Evolutionary conservation across 92 coral and sea anemone species (phyloP).

Genomic region (Anthopleura xanthogrammica): DNA sequence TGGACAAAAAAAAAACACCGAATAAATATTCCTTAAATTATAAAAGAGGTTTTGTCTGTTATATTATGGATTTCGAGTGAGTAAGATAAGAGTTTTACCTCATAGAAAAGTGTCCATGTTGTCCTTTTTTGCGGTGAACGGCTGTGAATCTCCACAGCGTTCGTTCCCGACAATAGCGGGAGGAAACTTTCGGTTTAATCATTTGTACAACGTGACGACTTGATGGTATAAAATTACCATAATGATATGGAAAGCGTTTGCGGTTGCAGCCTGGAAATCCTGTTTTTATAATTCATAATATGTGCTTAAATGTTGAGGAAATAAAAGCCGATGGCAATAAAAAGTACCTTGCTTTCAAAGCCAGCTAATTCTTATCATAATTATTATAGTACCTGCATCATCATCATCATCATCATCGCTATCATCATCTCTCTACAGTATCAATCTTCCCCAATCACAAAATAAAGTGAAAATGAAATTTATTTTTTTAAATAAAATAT

Average conservation of each 20-base stretch:
- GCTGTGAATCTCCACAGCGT: not conserved
- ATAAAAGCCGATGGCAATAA: not conserved
- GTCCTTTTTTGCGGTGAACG: not conserved
- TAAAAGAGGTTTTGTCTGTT: not conserved
- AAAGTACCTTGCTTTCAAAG: not conserved
- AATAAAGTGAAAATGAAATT: too few relatives aligned
- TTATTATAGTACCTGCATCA: too few relatives aligned
- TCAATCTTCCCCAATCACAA: too few relatives aligned
- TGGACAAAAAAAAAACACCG: not conserved
- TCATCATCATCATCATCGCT: not conserved
- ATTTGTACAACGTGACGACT: slow-evolving; percentile 3
- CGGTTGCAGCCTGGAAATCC: slow-evolving; percentile 5
- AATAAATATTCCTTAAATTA: not conserved
- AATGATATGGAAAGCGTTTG: slow-evolving; percentile 2
- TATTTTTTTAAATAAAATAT: too few relatives aligned
- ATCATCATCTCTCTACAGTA: not conserved
- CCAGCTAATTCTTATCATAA: not conserved
- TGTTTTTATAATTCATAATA: not conserved
- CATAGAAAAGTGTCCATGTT: not conserved
- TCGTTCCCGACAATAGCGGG: not conserved
- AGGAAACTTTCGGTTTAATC: not conserved
- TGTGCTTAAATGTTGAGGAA: not conserved
- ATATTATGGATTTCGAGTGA: not conserved
- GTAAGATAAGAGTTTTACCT: not conserved
- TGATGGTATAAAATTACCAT: slow-evolving; percentile 18